Evolutionary conservation across 2,888 invertebrate species (phyloP), one percentile per base, ranked within the genome.

Genomic region (Protula sp.): DNA sequence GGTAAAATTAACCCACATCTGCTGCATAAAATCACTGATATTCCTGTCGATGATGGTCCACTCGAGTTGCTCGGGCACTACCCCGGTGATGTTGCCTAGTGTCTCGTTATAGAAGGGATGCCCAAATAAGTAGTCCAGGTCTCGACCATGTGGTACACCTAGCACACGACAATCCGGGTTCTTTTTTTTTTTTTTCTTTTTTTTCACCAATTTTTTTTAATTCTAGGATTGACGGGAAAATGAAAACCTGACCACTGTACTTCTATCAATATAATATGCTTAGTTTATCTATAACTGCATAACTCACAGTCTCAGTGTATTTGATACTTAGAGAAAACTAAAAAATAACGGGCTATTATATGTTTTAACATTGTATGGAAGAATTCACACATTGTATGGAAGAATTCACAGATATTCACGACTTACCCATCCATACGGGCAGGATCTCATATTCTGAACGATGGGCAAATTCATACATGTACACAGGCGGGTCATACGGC

Each of bases 71-170:
- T 77, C 67, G 0, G 76, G 76, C 54, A 72, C 72, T 4, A 81
- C 57, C 2, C 77, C 78, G 38, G 75, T 74, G 22, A 77, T 31
- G 30, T 78, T 73, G 47, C 65, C 69, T 66, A 78, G 74, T 0
- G 79, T 76, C 52, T 73, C 69, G 60, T 83, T 82, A 60, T 83
- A 74, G 67, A 81, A 83, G 0, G 84, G 83, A 59, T 81, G 79
- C 0, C 84, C 84, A 70, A 84, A 83, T 51, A 84, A 71, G 68
- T 83, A 84, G 68, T 84, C 83, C 28, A 84, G 70, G 59, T 84
- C 84, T 61, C 81, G 82, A 48, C 83, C 83, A 45, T 67, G 61
- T 9, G 69, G 69, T 2, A 63, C 60, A 2, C 69, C 68, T 68
- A 55, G 4, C 51, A 19, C 24, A 48, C n/a, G n/a, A n/a, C n/a